Percentiles rank a stretch among this genome's conserved stretches.
Conservation (phyloP, 2,888 invertebrate genomes). For the Patella ulyssiponensis region DNA sequence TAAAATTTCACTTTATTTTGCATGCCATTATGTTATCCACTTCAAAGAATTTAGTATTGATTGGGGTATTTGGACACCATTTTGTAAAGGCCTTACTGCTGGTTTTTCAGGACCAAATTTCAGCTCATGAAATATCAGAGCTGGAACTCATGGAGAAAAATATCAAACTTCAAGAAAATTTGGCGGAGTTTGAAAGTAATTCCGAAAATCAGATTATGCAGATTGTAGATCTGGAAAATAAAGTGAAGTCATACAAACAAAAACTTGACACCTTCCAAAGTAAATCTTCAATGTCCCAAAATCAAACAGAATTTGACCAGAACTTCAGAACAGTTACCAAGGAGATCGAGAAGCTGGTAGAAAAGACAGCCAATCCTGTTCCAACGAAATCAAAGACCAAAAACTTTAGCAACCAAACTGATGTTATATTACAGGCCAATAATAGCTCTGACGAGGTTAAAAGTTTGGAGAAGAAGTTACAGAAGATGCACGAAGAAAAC, state of each 20-base stretch:
- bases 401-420: slow-evolving; percentile 14
- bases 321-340: slow-evolving; percentile 20
- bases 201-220: slow-evolving; percentile 32
- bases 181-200: slow-evolving; percentile 37
- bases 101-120: slow-evolving; percentile 28
- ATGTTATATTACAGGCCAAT: slow-evolving; percentile 11
- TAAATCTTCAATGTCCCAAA: neutral
- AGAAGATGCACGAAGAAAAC: slow-evolving; percentile 49
- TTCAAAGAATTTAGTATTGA: no score
- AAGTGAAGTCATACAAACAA: slow-evolving; percentile 26
- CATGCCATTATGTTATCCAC: no score
- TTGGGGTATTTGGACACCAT: no score
- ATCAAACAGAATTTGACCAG: slow-evolving; percentile 12
- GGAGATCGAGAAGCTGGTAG: slow-evolving; percentile 33
- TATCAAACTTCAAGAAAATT: slow-evolving; percentile 30
- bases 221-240: slow-evolving; percentile 34
- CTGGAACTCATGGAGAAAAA: slow-evolving; percentile 38
- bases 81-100: neutral
- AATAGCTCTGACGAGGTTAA: slow-evolving; percentile 17
- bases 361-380: slow-evolving; percentile 8
- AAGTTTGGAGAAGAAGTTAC: slow-evolving; percentile 31
- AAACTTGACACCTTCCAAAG: slow-evolving; percentile 11
- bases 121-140: slow-evolving; percentile 25
- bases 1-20: no score
- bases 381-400: slow-evolving; percentile 14